Percentiles rank a stretch among this genome's conserved stretches.
Evolutionary conservation across 2,113 vertebrate genomes (phyloP).

Genomic region (Trematocara stigmaticum): DNA sequence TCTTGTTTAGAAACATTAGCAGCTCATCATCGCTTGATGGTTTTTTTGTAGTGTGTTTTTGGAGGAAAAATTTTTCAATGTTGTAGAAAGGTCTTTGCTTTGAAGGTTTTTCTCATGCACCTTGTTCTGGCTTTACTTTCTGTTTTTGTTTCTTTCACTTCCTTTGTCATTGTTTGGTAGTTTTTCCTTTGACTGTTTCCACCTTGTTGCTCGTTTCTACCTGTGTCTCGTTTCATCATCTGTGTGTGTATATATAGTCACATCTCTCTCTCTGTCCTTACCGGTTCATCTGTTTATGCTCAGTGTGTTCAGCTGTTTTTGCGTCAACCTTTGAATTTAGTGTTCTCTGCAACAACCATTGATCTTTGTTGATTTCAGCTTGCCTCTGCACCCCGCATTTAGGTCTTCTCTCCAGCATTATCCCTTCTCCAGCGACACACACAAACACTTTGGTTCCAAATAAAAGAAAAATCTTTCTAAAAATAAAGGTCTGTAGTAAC

Average conservation of each 20-base stretch:
- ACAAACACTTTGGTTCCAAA: neutral
- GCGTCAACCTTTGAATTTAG: neutral
- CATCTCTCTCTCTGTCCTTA: neutral
- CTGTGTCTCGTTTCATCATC: neutral
- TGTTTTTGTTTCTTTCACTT: neutral
- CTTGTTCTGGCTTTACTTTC: neutral
- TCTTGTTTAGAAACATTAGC: neutral
- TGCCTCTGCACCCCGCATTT: neutral
- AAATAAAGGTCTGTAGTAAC: neutral
- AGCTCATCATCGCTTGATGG: neutral
- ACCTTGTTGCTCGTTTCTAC: neutral
- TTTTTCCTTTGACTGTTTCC: neutral
- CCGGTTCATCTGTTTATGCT: neutral
- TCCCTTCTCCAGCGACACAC: neutral
- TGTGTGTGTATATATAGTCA: neutral
- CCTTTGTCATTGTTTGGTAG: neutral
- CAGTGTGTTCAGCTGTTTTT: neutral
- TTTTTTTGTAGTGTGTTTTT: neutral
- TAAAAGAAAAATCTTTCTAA: neutral
- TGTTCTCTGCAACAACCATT: neutral
- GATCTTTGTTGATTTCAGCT: neutral
- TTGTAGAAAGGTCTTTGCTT: neutral
- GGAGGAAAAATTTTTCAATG: neutral
- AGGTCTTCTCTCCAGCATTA: neutral
- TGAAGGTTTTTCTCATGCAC: neutral